Base-by-base conservation (phyloP, 2,797 vertebrate species). In the Vespertilio murinus region DNA sequence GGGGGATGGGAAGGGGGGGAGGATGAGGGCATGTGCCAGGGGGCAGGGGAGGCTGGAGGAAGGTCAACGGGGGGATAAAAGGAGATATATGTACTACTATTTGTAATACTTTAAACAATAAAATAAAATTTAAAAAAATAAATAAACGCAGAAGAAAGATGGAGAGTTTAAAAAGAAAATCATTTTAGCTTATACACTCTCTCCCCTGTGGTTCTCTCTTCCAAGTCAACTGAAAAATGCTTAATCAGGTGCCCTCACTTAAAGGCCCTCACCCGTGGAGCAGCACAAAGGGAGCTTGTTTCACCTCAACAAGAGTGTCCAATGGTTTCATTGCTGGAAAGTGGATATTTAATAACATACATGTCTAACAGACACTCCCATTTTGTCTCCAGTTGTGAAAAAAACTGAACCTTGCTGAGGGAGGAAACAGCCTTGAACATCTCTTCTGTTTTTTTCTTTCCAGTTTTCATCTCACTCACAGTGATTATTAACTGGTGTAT, bases 111-210 rank as follows among this genome's bases (percentile, higher is more conserved):
- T 22, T 54, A 54, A 54, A 54, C 52, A 54, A 54, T 54, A 54
- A 54, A 22, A 22, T 54, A 54, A 54, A 54, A 22, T 22, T 54
- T 22, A 20, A 54, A 54, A 54, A 22, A 54, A 7, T 54, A 93
- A 92, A 83, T 73, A 80, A 78, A 47, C 2, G n/a, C 30, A 64
- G 85, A 84, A 64, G 82, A 85, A 95, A 96, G 94, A 89, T 90
- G 11, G 73, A 95, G 74, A 85, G 42, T 78, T 97, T 93, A 45
- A 87, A 86, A 93, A 92, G 81, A 96, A 95, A 93, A 83, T 74
- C 49, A 85, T 90, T 93, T 69, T 69, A 77, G 95, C 94, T 82
- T 88, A 67, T 67, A 82, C 9, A n/a, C 17, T 88, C 17, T 89
- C 86, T 96, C n/a, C 11, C 49, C 35, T 18, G 18, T 89, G 79